These are phyloP conservation scores for Garrulus glandarius DNA, from an alignment of 2,797 vertebrate genomes.

Conservation along the genomic window DNA sequence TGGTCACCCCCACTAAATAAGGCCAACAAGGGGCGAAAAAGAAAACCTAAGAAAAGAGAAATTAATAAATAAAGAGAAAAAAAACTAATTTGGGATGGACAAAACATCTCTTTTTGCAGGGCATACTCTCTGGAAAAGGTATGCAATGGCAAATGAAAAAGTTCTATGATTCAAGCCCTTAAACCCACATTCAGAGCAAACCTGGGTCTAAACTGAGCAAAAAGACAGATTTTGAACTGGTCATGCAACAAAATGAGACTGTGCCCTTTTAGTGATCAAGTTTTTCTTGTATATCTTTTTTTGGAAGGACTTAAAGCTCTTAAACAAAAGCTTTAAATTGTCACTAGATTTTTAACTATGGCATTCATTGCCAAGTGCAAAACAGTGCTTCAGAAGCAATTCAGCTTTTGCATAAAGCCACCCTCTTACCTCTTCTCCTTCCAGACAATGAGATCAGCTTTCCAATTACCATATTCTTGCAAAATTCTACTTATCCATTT, in stretches of 20 bases:
- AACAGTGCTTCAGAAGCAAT: background rate
- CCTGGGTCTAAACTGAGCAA: background rate
- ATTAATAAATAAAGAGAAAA: background rate
- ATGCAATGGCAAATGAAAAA: background rate
- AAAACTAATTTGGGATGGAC: background rate
- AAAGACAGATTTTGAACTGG: background rate
- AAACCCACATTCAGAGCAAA: background rate
- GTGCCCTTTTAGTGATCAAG: background rate
- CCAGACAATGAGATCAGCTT: constrained; percentile 3
- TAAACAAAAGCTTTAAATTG: background rate
- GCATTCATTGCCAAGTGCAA: background rate
- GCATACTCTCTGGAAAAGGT: background rate
- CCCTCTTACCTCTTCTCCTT: background rate
- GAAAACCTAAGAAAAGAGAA: background rate
- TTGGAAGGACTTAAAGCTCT: background rate
- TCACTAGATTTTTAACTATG: background rate
- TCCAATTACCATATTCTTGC: background rate
- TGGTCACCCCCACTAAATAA: constrained; percentile 30
- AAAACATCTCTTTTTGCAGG: background rate
- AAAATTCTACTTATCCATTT: constrained; percentile 20
- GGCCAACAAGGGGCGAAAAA: background rate
- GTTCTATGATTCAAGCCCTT: background rate
- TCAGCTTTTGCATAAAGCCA: background rate
- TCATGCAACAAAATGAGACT: background rate
- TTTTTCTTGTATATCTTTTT: background rate